Evolutionary conservation across 2,113 vertebrate genomes (phyloP), one percentile per base, ranked within the genome.

Genomic region (Thamnophis sirtalis): DNA sequence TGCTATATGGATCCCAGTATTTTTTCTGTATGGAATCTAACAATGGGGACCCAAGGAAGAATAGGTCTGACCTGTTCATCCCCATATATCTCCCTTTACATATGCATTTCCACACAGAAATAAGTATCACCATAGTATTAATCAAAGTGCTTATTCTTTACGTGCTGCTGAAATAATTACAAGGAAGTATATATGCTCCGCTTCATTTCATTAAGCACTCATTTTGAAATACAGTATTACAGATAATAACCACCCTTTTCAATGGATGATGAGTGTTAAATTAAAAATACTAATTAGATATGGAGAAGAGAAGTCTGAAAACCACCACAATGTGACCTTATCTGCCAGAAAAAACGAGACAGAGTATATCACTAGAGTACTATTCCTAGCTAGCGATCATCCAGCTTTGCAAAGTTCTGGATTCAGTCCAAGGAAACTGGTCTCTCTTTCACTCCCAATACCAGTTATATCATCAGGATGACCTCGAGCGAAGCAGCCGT

Each of bases 261-360:
- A 55, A 56, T 26, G 49, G 43, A 51, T 43, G 87, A 84, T 49
- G 19, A 84, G 43, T 63, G n/a, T 86, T 85, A 38, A 51, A 60
- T 80, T 89, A 92, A 60, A 92, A 89, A 22, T 86, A 48, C 87
- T 89, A 80, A 92, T 89, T 33, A 51, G 88, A 92, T 86, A 53
- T 85, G 80, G 55, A 63, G 38, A 58, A 13, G 4, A 7, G 91
- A 89, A 92, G 73, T 24, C 80, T 86, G 48, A 85, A 50, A 92
- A 92, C 53, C 80, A 60, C 73, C 8, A 38, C 48, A 8, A 15
- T 58, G 87, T 92, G 58, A 89, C 91, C 55, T 92, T 89, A 86
- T 89, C 80, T 92, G 91, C 48, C 91, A 89, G 54, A 24, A 24
- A 86, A 86, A 63, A 92, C 5, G 88, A 92, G 80, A 63, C 54